Evolutionary conservation across 2,113 vertebrate species (phyloP).

Genomic region (Camelus bactrianus): DNA sequence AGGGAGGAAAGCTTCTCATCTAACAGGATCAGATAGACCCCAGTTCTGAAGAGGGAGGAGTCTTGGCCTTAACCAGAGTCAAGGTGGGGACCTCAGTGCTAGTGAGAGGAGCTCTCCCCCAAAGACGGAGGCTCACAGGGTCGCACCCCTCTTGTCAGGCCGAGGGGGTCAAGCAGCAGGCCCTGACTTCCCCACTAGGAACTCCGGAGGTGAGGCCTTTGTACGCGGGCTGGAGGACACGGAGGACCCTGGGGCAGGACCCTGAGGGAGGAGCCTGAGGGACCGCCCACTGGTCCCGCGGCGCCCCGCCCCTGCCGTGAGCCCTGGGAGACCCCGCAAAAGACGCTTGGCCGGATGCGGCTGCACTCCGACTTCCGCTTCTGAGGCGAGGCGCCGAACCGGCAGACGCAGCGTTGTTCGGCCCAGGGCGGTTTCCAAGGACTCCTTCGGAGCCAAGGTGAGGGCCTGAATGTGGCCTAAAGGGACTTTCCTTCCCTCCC

Average conservation of each 20-base stretch:
- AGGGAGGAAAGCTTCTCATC: not conserved
- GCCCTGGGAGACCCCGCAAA: not conserved
- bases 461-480: not conserved
- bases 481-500: not conserved
- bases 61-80: not conserved
- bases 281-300: not conserved
- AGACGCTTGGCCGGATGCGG: too few species aligned
- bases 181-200: not conserved
- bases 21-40: not conserved
- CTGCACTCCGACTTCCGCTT: not conserved
- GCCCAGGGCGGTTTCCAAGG: fast-evolving
- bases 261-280: too few species aligned
- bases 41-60: not conserved
- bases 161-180: not conserved
- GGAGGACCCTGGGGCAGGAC: not conserved
- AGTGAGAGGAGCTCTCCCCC: not conserved
- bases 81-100: not conserved
- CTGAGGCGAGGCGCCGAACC: fast-evolving
- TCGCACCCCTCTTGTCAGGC: not conserved
- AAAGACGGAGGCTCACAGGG: not conserved
- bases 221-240: not conserved
- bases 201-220: not conserved
- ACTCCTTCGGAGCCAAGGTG: not conserved
- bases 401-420: fast-evolving
- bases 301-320: not conserved